Conservation (phyloP, 1,140 invertebrate genomes). For the Myzus persicae region DNA sequence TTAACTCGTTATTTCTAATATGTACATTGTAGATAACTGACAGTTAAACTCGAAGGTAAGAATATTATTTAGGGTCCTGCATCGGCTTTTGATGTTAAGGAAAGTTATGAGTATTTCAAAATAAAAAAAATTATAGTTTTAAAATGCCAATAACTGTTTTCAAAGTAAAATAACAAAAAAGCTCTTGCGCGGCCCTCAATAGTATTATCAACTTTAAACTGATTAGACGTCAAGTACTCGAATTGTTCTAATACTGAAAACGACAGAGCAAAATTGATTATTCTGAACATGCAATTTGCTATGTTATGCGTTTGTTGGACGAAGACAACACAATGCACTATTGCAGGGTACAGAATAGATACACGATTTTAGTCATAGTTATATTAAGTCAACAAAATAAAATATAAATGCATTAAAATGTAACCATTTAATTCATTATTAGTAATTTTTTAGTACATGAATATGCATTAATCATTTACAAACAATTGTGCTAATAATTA, state of each 20-base stretch:
- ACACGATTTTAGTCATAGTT: neutral
- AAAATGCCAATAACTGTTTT: neutral
- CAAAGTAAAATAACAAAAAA: neutral
- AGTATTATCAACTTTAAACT: too few relatives aligned
- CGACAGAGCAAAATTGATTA: neutral
- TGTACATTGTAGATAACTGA: too few relatives aligned
- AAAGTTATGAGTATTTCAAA: too few relatives aligned
- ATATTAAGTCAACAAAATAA: neutral
- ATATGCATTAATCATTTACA: neutral
- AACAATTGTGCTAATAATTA: neutral
- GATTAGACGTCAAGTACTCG: too few relatives aligned
- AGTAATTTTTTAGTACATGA: neutral
- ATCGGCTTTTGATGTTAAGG: too few relatives aligned
- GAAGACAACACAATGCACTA: neutral
- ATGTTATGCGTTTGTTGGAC: neutral
- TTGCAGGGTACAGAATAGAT: neutral
- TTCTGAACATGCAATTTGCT: too few relatives aligned
- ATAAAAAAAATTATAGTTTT: too few relatives aligned
- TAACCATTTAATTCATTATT: neutral
- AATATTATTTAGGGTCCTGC: too few relatives aligned
- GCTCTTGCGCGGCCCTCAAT: fast-evolving
- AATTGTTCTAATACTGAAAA: neutral
- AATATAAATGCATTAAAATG: neutral
- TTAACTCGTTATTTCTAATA: too few relatives aligned
- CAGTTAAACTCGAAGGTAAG: too few relatives aligned